Conservation (phyloP, 1,140 invertebrate species). For the Uloborus diversus region DNA sequence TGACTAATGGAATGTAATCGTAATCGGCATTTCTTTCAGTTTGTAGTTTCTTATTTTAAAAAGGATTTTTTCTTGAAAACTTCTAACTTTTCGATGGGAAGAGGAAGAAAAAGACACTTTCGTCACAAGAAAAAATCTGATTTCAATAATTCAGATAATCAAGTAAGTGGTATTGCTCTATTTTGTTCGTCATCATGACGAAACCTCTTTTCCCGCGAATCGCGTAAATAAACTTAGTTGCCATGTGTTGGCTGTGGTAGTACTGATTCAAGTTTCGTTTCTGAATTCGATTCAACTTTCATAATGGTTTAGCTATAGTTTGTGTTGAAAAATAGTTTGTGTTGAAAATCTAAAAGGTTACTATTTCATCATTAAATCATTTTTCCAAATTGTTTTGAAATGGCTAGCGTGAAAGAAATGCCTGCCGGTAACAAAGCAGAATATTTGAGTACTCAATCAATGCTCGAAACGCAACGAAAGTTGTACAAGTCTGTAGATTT, state of each 20-base stretch:
- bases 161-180: not conserved
- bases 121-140: not conserved
- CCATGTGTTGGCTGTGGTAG: not conserved
- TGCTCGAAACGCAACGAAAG: not conserved
- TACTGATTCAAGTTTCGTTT: not conserved
- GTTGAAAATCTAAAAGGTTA: not conserved
- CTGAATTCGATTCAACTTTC: not conserved
- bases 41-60: no score
- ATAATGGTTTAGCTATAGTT: not conserved
- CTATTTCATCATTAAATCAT: not conserved
- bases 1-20: no score
- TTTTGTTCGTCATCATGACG: not conserved
- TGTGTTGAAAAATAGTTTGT: no score
- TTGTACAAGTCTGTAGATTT: not conserved
- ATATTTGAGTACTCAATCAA: not conserved
- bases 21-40: no score
- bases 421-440: not conserved
- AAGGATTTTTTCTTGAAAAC: not conserved
- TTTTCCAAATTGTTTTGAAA: not conserved
- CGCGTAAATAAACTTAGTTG: not conserved
- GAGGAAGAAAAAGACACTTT: slow-evolving; percentile 26
- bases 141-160: not conserved
- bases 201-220: not conserved
- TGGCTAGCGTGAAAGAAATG: not conserved
- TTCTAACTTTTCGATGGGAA: slow-evolving; percentile 25